A percentile compares a stretch with the other conserved stretches of the same genome.
These are phyloP conservation scores for Pluvialis apricaria DNA, from an alignment of 2,113 vertebrate genomes.

Conservation along the genomic window DNA sequence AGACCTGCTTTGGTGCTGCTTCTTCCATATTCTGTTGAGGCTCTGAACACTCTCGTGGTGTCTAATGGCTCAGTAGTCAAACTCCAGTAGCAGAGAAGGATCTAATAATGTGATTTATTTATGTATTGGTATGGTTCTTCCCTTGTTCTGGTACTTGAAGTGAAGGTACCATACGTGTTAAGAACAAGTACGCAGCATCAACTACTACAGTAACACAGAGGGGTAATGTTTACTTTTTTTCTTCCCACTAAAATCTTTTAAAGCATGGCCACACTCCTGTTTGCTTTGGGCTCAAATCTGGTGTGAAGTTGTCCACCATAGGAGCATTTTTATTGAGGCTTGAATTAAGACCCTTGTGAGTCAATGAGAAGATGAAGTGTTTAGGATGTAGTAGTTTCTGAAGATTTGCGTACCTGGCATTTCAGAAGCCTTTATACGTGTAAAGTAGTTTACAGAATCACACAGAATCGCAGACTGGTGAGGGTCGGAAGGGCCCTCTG, in stretches of 20 bases:
- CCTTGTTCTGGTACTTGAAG: background rate
- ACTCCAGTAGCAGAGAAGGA: background rate
- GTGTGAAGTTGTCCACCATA: background rate
- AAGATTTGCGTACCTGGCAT: background rate
- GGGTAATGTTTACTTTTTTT: background rate
- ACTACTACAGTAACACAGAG: background rate
- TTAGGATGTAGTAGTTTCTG: background rate
- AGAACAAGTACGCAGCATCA: background rate
- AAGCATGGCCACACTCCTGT: background rate
- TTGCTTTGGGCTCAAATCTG: background rate
- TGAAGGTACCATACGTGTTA: background rate
- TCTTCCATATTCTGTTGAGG: fast-evolving
- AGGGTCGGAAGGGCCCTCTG: too few relatives aligned
- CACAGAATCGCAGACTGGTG: too few relatives aligned
- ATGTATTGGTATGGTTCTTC: background rate
- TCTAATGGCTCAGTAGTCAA: background rate
- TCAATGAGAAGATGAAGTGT: background rate
- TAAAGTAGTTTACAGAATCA: background rate
- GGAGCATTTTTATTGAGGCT: background rate
- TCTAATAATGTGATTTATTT: background rate
- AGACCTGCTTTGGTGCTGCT: background rate
- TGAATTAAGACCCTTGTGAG: background rate
- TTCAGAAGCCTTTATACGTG: background rate
- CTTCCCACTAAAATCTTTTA: background rate
- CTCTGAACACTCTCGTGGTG: background rate